phyloP scores from a whole-genome alignment of 2,797 vertebrate genomes.

The Squalus acanthias region DNA sequence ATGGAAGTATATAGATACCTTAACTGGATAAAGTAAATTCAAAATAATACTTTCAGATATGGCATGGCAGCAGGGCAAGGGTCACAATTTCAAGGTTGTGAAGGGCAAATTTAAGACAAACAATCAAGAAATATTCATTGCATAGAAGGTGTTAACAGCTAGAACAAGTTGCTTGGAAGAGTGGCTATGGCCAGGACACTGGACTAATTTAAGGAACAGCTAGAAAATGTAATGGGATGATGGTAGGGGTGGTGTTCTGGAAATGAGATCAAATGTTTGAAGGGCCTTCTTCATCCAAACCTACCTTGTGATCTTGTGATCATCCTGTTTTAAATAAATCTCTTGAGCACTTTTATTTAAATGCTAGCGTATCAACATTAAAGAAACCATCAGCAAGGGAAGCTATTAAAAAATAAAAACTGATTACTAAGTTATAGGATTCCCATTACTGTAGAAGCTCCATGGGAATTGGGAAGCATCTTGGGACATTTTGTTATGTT shows the following conservation, averaged over 20 bases:
- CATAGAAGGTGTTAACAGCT: not conserved
- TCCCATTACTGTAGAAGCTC: not conserved
- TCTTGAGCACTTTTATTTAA: slow-evolving; percentile 1
- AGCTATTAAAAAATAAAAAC: slow-evolving; percentile 26
- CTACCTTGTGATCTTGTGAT: not conserved
- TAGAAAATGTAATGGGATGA: not conserved
- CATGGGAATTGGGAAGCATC: not conserved
- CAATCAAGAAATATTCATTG: not conserved
- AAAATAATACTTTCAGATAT: not conserved
- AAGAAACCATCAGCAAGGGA: slow-evolving; percentile 21
- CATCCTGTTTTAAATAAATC: not conserved
- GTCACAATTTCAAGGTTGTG: not conserved
- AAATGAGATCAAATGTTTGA: not conserved
- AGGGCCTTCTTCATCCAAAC: not conserved
- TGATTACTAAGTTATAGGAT: slow-evolving; percentile 10
- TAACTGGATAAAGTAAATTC: not conserved
- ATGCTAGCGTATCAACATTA: not conserved
- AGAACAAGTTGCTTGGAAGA: not conserved
- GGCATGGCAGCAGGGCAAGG: not conserved
- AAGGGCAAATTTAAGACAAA: not conserved
- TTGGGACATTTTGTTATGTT: not conserved
- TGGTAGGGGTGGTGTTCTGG: not conserved
- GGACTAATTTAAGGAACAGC: not conserved
- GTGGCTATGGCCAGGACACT: not conserved
- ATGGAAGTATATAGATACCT: not conserved